Base-by-base conservation (phyloP, 2,888 invertebrate species). In the Cheilosia pagana region DNA sequence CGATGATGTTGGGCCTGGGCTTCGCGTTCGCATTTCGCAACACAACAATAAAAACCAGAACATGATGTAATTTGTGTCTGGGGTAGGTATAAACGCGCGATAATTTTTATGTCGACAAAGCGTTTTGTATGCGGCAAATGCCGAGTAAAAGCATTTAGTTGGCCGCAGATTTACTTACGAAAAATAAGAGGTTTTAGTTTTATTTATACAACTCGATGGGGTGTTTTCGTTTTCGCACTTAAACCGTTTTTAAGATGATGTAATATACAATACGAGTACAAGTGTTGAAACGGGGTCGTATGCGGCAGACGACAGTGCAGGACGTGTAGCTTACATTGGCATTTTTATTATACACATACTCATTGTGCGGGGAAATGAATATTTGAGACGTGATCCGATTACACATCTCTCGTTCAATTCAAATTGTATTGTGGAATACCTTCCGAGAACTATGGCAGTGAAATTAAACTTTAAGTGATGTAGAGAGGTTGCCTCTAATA, bases 301-400 rank as follows among this genome's bases (percentile, higher is more conserved):
- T n/a, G n/a, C n/a, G 35, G 12, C 12, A 35, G 35, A 35, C 35
- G 52, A 43, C 57, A 45, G 23, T 19, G 12, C 65, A 77, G 77
- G 68, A 81, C 75, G 75, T 75, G 67, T 55, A 59, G 39, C 67
- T 41, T 78, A 59, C 57, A 43, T 52, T 59, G 79, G 79, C 53
- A 85, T 81, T 85, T 81, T 71, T 85, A 85, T 85, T 85, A 79
- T 71, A 81, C 67, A 79, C 81, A 76, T 65, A 75, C 81, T 71
- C 81, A 68, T 71, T 55, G 79, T 62, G 28, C 6, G 25, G 55
- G 23, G 50, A 85, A 85, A 85, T 85, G 71, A 85, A 72, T 85
- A 85, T 79, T 76, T 85, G 81, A 85, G 76, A 85, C 85, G 85
- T 85, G 85, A 85, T 76, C 71, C 60, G 79, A 81, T 62, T 85